Conservation (phyloP, 2,888 invertebrate genomes). For the Dasysyrphus albostriatus region DNA sequence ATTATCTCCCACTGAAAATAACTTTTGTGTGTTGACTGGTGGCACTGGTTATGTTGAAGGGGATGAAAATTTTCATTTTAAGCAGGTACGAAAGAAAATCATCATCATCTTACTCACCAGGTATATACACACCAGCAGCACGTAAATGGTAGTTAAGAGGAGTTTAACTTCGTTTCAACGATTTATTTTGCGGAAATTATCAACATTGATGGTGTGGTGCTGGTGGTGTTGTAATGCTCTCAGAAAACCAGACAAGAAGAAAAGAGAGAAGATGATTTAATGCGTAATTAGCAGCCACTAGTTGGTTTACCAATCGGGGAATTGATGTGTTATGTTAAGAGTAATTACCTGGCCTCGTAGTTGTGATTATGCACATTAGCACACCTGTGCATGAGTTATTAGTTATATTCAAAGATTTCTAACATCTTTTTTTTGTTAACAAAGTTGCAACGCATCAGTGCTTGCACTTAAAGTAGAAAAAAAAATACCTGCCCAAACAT, state of each 20-base stretch:
- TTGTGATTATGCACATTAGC: constrained; percentile 34
- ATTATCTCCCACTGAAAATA: constrained; percentile 16
- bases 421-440: neutral
- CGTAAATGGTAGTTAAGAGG: constrained; percentile 41
- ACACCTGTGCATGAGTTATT: constrained; percentile 29
- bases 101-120: neutral
- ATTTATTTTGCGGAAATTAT: constrained; percentile 61
- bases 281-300: constrained; percentile 44
- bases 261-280: constrained; percentile 32
- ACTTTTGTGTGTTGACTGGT: neutral
- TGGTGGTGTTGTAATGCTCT: constrained; percentile 17
- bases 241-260: neutral
- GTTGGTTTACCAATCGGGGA: constrained; percentile 39
- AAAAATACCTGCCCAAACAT: neutral
- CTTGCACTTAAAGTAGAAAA: neutral
- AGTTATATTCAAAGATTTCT: constrained; percentile 13
- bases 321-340: constrained; percentile 39
- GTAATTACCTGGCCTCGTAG: constrained; percentile 16
- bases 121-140: neutral
- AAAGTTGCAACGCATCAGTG: constrained; percentile 3
- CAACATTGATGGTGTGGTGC: constrained; percentile 24
- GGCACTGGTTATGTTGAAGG: neutral
- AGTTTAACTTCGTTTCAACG: constrained; percentile 58
- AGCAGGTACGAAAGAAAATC: constrained; percentile 36
- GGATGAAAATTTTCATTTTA: constrained; percentile 12